Base-by-base conservation (phyloP, 2,888 invertebrate species). In the Synergus japonicus region DNA sequence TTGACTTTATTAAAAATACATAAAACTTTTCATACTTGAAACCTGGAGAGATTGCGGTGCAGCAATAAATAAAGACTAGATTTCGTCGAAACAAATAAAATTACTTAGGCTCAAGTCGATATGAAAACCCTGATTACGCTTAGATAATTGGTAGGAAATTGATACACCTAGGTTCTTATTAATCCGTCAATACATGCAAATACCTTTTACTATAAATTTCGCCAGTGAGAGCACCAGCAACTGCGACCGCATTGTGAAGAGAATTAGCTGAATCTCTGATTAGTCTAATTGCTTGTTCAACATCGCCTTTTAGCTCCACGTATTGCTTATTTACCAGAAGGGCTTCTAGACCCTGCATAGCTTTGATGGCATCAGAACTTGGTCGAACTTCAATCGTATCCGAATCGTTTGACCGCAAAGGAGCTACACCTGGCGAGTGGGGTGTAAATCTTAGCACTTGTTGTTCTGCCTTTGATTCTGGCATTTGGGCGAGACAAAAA, bases 201-300 rank as follows among this genome's bases (percentile, higher is more conserved):
- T 91, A 92, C 84, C 89, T 88, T 84, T 90, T 88, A 82, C 84
- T 92, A 86, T 94, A 94, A 80, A 94, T 92, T 85, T 94, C 93
- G 78, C 91, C 92, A 0, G 93, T 91, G n/a, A 94, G 88, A 44
- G 90, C 88, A 58, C 92, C 91, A 67, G 93, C 88, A 78, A 94
- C 92, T 9, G 90, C 88, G 67, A 92, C 90, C 4, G 93, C 93
- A 83, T 94, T 94, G 86, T 94, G 94, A 78, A 94, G 88, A 0
- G 94, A 94, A 89, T 94, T 94, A 63, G 92, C 92, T 9, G 94
- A 93, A 85, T 94, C 93, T 85, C 93, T 93, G 82, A 94, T 94
- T 46, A 92, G 88, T 76, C 89, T 89, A 12, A 93, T 87, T 18
- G 93, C 91, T 76, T 90, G 88, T 82, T 93, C 93, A 29, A 93